These are phyloP conservation scores for Odontesthes bonariensis DNA, from an alignment of 2,113 vertebrate genomes.

Conservation along the genomic window DNA sequence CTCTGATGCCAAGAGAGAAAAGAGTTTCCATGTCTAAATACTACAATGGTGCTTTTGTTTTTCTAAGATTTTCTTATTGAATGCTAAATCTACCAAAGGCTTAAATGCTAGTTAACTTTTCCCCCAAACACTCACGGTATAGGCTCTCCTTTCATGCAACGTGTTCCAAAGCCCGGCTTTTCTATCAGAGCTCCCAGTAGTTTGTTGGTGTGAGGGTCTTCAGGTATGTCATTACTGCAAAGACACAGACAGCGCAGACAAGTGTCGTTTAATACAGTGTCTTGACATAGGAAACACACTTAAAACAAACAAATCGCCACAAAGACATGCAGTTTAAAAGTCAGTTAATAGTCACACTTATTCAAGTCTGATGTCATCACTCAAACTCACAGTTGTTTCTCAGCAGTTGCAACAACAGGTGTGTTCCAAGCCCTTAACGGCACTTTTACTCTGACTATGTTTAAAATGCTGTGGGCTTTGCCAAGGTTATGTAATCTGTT, in stretches of 20 bases:
- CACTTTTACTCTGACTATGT: not conserved
- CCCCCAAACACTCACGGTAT: constrained; percentile 85
- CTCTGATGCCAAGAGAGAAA: constrained; percentile 68
- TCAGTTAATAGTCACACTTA: too few species aligned
- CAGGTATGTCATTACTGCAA: constrained; percentile 92
- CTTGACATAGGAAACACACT: not conserved
- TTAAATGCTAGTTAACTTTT: not conserved
- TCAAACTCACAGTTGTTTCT: not conserved
- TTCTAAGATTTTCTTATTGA: not conserved
- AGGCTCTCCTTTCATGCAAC: constrained; percentile 87
- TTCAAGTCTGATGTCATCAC: too few species aligned
- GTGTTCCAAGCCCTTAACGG: not conserved
- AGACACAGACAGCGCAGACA: constrained; percentile 5
- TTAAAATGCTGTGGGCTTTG: not conserved
- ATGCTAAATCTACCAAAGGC: not conserved
- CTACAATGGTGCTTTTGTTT: not conserved
- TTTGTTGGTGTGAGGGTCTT: constrained; percentile 85
- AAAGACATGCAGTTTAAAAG: too few species aligned
- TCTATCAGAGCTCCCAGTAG: constrained; percentile 87
- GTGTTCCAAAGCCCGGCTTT: constrained; percentile 90
- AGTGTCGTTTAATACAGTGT: not conserved
- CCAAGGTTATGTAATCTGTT: constrained; percentile 9
- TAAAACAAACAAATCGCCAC: too few species aligned
- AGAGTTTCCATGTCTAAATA: not conserved
- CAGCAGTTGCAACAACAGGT: not conserved